Base-by-base conservation (phyloP, 2,888 invertebrate species). In the Monoplex corrugatus region DNA sequence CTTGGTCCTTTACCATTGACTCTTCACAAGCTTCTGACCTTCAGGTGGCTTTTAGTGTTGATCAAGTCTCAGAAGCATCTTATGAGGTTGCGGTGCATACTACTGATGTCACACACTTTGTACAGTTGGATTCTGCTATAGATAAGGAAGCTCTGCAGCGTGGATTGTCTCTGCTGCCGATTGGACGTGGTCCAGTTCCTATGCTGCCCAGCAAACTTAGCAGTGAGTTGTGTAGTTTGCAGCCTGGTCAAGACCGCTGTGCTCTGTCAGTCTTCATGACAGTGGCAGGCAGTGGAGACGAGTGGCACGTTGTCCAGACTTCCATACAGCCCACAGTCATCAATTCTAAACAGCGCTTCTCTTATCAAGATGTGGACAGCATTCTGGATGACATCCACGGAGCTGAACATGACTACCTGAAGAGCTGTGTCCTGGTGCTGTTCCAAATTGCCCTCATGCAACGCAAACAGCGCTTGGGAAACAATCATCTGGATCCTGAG, bases 91-190 rank as follows among this genome's bases (percentile, higher is more conserved):
- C 94, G 10, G 92, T 95, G 2, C 95, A 95, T 91, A 92, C 94
- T 43, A 90, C 94, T 23, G 95, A 95, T 91, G 94, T 95, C 23
- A 87, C 93, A 8, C 89, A 92, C 88, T 94, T 92, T 92, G 92
- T 95, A 16, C 90, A 89, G 35, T 92, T 92, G 50, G 92, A 92
- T 43, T 92, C 93, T 72, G 88, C 84, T 23, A 44, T 95, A 44
- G 95, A 96, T 90, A 86, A 87, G 82, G 94, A 93, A 63, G 94
- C 94, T n/a, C 87, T 87, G n/a, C 87, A 90, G 8, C 90, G 93
- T 72, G 93, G 93, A 32, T 87, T 92, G 63, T 92, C 95, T 6
- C 90, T 93, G n/a, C 93, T 92, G 89, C 93, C 93, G 19, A 89
- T 91, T 1, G 92, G 91, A 16, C 88, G 89, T n/a, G 91, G 92